Evolutionary conservation across 2,888 invertebrate species (phyloP), one percentile per base, ranked within the genome.

Genomic region (Conus canariensis): DNA sequence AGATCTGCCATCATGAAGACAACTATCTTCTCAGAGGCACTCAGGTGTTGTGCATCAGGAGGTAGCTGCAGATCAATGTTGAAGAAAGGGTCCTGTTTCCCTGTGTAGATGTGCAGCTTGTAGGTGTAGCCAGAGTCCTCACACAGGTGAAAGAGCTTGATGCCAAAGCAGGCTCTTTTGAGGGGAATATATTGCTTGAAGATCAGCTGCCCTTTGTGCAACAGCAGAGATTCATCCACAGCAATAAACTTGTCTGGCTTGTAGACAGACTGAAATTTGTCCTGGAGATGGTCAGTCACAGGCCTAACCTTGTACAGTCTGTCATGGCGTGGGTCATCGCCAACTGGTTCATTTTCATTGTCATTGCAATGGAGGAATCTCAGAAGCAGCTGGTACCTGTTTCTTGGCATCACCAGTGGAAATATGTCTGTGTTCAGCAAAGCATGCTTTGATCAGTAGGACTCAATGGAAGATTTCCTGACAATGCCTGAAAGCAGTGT

Each of bases 331-430:
- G 90, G 88, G 60, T 91, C 87, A 58, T 70, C 74, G 56, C 83
- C 30, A 25, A 22, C 82, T 16, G 87, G 82, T 64, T 86, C 58
- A 9, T 90, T 59, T n/a, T 60, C 64, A 83, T 93, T 92, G 89
- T 92, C 92, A 88, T 90, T n/a, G 85, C 92, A 91, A 90, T 93
- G 92, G 12, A 92, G 30, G 87, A 90, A 92, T 90, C 86, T 86
- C 67, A 87, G 58, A 19, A 92, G 60, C 16, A 88, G 87, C 77
- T 91, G 86, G 56, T 86, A 86, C 19, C 85, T 56, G 12, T 85
- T 85, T 59, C 85, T 60, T 22, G 59, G 12, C 56, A 56, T 83
- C 19, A 83, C 83, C 19, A 58, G 19, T 22, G 83, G 19, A 22
- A 58, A 83, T 9, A 83, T 83, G 22, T 14, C 1, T n/a, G 74